Evolutionary conservation across 1,140 invertebrate genomes (phyloP).

Genomic region (Drosophila littoralis): DNA sequence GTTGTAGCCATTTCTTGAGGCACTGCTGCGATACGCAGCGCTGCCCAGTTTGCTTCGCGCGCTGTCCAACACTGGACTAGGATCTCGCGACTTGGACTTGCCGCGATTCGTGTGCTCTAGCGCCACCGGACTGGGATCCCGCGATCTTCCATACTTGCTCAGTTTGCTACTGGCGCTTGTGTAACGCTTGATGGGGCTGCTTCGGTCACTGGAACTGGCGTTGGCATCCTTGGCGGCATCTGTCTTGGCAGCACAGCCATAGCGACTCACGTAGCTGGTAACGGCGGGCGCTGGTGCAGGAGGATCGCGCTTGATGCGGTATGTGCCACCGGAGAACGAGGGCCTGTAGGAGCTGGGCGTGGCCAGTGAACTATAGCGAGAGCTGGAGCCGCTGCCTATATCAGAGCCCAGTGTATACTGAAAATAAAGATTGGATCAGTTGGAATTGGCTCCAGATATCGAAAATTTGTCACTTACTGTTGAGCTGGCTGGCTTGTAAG

Average conservation of each 20-base stretch:
- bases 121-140: constrained; percentile 80
- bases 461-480: constrained; percentile 41
- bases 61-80: constrained; percentile 69
- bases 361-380: constrained; percentile 70
- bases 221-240: constrained; percentile 48
- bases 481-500: constrained; percentile 68
- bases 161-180: constrained; percentile 58
- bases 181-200: constrained; percentile 71
- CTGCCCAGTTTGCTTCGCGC: constrained; percentile 57
- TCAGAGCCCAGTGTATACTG: constrained; percentile 73
- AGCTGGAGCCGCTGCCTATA: constrained; percentile 41
- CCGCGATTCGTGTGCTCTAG: constrained; percentile 75
- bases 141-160: constrained; percentile 71
- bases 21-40: constrained; percentile 46
- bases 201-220: constrained; percentile 46
- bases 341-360: constrained; percentile 78
- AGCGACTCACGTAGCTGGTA: constrained; percentile 71
- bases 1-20: constrained; percentile 53
- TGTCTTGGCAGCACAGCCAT: constrained; percentile 52
- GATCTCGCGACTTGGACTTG: constrained; percentile 65
- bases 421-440: not conserved
- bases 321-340: constrained; percentile 81
- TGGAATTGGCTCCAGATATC: too few species aligned
- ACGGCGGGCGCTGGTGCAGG: constrained; percentile 35
- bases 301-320: constrained; percentile 75